Evolutionary conservation across 2,888 invertebrate genomes (phyloP).

Genomic region (Sphaerophoria taeniata): DNA sequence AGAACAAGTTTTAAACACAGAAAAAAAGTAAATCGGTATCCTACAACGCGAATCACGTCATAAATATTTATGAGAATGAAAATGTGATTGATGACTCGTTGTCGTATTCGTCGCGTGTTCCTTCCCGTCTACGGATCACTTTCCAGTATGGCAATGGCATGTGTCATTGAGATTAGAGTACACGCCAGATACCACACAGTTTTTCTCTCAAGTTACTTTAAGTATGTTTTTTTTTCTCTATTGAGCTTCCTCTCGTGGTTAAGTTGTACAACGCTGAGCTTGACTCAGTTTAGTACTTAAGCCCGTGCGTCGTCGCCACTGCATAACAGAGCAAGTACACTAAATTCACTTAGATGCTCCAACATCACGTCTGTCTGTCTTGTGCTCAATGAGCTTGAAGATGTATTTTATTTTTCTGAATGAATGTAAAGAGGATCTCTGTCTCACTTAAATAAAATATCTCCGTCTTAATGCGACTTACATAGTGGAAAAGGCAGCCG

Average conservation of each 20-base stretch:
- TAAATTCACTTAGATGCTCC: constrained; percentile 57
- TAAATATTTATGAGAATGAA: constrained; percentile 67
- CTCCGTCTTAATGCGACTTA: background rate
- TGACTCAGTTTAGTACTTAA: constrained; percentile 63
- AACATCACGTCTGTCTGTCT: constrained; percentile 30
- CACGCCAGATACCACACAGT: constrained; percentile 27
- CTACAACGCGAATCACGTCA: constrained; percentile 57
- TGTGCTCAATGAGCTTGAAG: constrained; percentile 22
- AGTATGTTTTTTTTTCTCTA: background rate
- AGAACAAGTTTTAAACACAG: constrained; percentile 27
- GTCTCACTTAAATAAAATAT: constrained; percentile 31
- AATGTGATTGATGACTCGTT: constrained; percentile 62
- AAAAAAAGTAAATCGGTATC: constrained; percentile 25
- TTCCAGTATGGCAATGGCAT: constrained; percentile 40
- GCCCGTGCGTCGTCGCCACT: constrained; percentile 10
- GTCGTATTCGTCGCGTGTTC: constrained; percentile 50
- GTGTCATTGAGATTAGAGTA: constrained; percentile 68
- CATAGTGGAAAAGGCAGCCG: constrained; percentile 26
- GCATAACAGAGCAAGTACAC: constrained; percentile 60
- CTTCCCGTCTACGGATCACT: constrained; percentile 59
- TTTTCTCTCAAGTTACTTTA: constrained; percentile 5
- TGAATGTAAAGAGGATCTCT: constrained; percentile 28
- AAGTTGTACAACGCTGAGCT: constrained; percentile 29
- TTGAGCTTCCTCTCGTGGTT: constrained; percentile 33
- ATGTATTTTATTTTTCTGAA: constrained; percentile 18